Evolutionary conservation across 2,113 vertebrate species (phyloP).

Genomic region (Ibidorhyncha struthersii): DNA sequence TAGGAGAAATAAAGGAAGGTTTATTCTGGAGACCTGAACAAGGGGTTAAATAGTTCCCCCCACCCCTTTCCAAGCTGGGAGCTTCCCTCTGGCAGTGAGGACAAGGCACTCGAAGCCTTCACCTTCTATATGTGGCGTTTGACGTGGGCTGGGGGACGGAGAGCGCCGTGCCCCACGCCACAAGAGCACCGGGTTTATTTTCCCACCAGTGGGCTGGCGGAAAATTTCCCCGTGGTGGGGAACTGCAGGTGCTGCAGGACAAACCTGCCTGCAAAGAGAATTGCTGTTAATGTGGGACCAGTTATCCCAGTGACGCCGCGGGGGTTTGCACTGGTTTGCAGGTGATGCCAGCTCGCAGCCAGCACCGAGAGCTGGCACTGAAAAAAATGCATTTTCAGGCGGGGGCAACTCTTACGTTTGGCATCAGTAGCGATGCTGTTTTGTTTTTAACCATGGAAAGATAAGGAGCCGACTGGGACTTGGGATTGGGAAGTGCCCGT

Average conservation of each 20-base stretch:
- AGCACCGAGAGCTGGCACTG: background rate
- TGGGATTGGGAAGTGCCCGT: background rate
- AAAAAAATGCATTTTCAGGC: background rate
- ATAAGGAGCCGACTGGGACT: background rate
- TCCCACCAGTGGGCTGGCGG: background rate
- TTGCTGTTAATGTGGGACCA: background rate
- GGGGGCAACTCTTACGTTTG: rapidly evolving
- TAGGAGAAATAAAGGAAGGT: background rate
- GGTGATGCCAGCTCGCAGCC: background rate
- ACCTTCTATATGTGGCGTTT: background rate
- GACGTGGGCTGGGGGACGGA: background rate
- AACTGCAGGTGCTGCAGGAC: background rate
- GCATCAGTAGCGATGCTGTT: background rate
- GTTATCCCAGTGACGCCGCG: background rate
- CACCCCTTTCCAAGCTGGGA: background rate
- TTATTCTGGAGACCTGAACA: background rate
- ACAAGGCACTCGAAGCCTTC: background rate
- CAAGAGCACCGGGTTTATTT: background rate
- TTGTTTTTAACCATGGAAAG: background rate
- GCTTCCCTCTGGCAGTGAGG: background rate
- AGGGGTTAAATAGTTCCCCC: background rate
- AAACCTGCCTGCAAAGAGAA: background rate
- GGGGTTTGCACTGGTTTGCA: background rate
- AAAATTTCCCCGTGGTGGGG: background rate
- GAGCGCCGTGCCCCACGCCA: rapidly evolving